Evolutionary conservation across 2,113 vertebrate genomes (phyloP).

Genomic region (Apteryx owenii): DNA sequence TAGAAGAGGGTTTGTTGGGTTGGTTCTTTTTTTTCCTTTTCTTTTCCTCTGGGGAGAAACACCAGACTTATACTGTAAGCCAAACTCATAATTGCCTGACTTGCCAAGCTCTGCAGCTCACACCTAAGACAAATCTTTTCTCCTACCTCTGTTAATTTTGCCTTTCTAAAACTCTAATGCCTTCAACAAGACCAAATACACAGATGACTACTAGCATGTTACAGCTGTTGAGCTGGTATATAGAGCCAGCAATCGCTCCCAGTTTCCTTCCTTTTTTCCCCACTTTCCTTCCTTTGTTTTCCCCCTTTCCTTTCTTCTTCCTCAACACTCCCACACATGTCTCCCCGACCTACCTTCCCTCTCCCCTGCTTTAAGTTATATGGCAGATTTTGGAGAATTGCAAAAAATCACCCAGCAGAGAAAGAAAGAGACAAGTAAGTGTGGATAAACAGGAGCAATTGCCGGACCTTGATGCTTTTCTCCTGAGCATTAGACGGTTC

Average conservation of each 20-base stretch:
- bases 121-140: not conserved
- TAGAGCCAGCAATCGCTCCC: not conserved
- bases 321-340: not conserved
- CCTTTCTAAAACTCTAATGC: not conserved
- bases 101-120: not conserved
- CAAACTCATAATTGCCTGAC: not conserved
- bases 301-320: not conserved
- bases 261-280: not conserved
- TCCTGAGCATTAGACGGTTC: not conserved
- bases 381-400: not conserved
- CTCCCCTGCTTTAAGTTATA: not conserved
- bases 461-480: not conserved
- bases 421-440: not conserved
- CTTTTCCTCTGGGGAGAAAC: not conserved
- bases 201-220: not conserved
- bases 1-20: accelerated
- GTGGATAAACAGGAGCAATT: not conserved
- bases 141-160: not conserved
- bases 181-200: not conserved
- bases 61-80: not conserved
- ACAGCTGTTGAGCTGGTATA: not conserved
- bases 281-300: not conserved
- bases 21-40: not conserved
- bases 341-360: not conserved
- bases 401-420: not conserved